A percentile compares a stretch with the other conserved stretches of the same genome.
These are phyloP conservation scores for Danaus melanippus DNA, from an alignment of 1,140 invertebrate genomes.

Conservation along the genomic window DNA sequence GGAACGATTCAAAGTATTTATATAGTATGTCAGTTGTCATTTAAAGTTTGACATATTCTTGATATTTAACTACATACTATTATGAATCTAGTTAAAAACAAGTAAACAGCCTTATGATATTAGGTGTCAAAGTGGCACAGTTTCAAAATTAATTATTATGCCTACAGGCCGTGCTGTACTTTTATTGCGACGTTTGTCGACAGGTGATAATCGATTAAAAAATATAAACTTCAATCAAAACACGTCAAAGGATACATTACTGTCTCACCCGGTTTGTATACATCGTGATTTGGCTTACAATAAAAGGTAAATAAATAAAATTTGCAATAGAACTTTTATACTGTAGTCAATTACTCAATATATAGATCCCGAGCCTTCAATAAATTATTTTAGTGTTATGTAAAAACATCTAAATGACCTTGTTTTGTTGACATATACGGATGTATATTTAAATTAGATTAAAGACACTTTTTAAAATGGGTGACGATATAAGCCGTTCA, in stretches of 20 bases:
- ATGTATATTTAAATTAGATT: background rate
- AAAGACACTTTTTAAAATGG: conserved; percentile 3
- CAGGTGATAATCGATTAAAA: conserved; percentile 58
- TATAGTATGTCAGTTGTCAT: no score
- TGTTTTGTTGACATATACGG: conserved; percentile 6
- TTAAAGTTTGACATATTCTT: no score
- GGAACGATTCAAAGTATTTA: no score
- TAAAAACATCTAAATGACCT: conserved; percentile 13
- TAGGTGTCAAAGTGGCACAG: conserved; percentile 8
- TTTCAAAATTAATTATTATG: conserved; percentile 49
- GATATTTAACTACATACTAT: no score
- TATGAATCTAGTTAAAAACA: no score
- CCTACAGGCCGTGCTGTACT: conserved; percentile 58
- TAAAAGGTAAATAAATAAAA: conserved; percentile 46
- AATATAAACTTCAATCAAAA: conserved; percentile 55
- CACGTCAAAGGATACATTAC: conserved; percentile 41
- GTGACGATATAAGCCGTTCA: no score
- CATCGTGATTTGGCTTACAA: conserved; percentile 45
- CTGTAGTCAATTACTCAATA: background rate
- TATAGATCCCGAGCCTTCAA: background rate
- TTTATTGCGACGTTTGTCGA: conserved; percentile 58
- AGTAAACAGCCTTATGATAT: no score
- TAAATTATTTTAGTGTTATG: conserved; percentile 5
- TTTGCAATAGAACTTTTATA: background rate
- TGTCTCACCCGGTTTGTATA: conserved; percentile 38